Conservation (phyloP, 2,888 invertebrate genomes). For the Tanypteryx hageni region DNA sequence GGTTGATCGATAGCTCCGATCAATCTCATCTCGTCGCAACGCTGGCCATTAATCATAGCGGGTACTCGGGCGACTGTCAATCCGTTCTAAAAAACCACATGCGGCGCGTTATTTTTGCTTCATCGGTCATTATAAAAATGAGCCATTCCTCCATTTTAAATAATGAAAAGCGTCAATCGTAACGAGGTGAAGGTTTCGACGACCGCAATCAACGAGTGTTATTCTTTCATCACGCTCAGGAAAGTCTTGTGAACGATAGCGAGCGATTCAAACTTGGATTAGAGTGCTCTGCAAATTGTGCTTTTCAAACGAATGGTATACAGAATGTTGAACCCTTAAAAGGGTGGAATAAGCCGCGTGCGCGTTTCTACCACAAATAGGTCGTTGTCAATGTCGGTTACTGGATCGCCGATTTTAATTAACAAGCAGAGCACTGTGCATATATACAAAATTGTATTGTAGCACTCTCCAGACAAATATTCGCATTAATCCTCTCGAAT, state of each 20-base stretch:
- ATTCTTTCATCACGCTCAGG: neutral
- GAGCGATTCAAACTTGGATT: neutral
- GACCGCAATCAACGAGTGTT: neutral
- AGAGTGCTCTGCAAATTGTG: neutral
- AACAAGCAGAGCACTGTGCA: too few relatives aligned
- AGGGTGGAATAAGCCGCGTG: too few relatives aligned
- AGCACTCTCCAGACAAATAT: too few relatives aligned
- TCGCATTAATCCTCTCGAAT: too few relatives aligned
- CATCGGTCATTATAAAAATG: neutral
- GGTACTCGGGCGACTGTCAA: neutral
- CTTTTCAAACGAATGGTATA: neutral
- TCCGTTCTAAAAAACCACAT: neutral
- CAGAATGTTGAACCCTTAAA: too few relatives aligned
- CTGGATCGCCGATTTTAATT: too few relatives aligned
- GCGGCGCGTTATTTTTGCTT: neutral
- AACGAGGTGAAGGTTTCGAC: neutral
- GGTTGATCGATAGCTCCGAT: neutral
- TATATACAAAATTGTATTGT: too few relatives aligned
- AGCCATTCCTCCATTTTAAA: neutral
- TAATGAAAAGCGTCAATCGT: neutral
- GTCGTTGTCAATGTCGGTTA: too few relatives aligned
- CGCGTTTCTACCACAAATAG: too few relatives aligned
- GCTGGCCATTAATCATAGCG: conserved; percentile 2
- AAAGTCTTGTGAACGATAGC: too few relatives aligned
- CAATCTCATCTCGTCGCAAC: conserved; percentile 3